Base-by-base conservation (phyloP, 2,113 vertebrate genomes). In the Parotia lawesii region DNA sequence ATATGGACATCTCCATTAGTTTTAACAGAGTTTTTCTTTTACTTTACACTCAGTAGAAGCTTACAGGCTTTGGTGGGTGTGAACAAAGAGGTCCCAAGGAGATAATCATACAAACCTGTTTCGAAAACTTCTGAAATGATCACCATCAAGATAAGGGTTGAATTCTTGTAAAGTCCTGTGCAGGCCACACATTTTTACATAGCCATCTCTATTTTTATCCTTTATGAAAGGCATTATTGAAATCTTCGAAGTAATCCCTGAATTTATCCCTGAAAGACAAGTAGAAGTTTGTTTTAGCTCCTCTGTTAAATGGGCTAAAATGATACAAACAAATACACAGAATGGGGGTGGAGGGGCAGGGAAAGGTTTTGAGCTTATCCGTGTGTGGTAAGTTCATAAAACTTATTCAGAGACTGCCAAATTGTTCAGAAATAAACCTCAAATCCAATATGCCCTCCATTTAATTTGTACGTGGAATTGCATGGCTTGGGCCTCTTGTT, bases 211-310 rank as follows among this genome's bases (percentile, higher is more conserved):
- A 35, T 96, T 87, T 66, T 85, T 94, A 31, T 97, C 93, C 47
- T 57, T 80, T 79, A 44, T 64, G 29, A 85, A 97, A 93, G 2
- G 83, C 60, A 4, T 91, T 85, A 82, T 70, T 96, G 83, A 98
- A 96, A 33, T 97, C 96, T 38, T 96, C 89, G 42, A 95, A 87
- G 16, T 81, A 93, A 37, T 94, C 94, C 67, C 92, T 87, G 44
- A 98, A 97, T 91, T 94, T 95, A 62, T 97, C 89, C 72, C 97
- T 97, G 92, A 48, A 97, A 96, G 82, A 93, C 21, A 96, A 58
- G 48, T 31, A 86, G 90, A 89, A 83, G 51, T 85, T 95, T 89
- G 75, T 90, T 93, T 94, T 51, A 78, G 31, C 29, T 94, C 58
- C 66, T 84, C 79, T 86, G 65, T 88, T 90, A 78, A 76, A 84